These are phyloP conservation scores for Unio pictorum DNA, from an alignment of 2,888 invertebrate species.

Conservation along the genomic window DNA sequence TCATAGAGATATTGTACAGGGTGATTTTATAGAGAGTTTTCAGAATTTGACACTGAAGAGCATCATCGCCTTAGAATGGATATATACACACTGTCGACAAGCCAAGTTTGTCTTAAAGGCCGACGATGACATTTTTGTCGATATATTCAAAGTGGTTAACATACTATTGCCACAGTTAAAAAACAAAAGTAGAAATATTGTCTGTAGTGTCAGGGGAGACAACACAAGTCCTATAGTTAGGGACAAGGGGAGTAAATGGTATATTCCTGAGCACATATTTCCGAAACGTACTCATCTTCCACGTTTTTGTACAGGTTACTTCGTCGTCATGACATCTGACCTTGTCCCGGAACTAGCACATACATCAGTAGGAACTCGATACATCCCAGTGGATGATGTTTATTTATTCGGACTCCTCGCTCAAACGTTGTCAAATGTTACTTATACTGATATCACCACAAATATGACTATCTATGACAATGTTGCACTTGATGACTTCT, in stretches of 20 bases:
- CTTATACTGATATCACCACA: slow-evolving; percentile 77
- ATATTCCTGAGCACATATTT: slow-evolving; percentile 40
- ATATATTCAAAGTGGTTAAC: slow-evolving; percentile 47
- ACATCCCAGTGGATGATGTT: slow-evolving; percentile 65
- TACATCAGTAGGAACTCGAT: slow-evolving; percentile 44
- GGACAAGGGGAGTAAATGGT: slow-evolving; percentile 50
- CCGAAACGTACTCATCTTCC: slow-evolving; percentile 51
- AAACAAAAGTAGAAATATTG: slow-evolving; percentile 25
- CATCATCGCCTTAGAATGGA: slow-evolving; percentile 39
- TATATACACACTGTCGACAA: slow-evolving; percentile 28
- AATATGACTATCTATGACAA: slow-evolving; percentile 86
- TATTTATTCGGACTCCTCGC: slow-evolving; percentile 61
- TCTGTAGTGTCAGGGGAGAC: slow-evolving; percentile 43
- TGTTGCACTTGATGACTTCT: slow-evolving; percentile 36
- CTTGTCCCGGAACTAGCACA: slow-evolving; percentile 51
- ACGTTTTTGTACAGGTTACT: slow-evolving; percentile 63
- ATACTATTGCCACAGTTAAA: slow-evolving; percentile 38
- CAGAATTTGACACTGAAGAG: slow-evolving; percentile 43
- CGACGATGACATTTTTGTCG: slow-evolving; percentile 56
- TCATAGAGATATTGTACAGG: slow-evolving; percentile 43
- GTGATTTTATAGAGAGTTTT: slow-evolving; percentile 37
- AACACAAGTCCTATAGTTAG: slow-evolving; percentile 45
- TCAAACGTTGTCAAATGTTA: slow-evolving; percentile 31
- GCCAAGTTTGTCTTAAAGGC: slow-evolving; percentile 44
- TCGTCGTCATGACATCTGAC: slow-evolving; percentile 50